These are phyloP conservation scores for Nerophis lumbriciformis DNA, from an alignment of 2,113 vertebrate species.

Conservation along the genomic window DNA sequence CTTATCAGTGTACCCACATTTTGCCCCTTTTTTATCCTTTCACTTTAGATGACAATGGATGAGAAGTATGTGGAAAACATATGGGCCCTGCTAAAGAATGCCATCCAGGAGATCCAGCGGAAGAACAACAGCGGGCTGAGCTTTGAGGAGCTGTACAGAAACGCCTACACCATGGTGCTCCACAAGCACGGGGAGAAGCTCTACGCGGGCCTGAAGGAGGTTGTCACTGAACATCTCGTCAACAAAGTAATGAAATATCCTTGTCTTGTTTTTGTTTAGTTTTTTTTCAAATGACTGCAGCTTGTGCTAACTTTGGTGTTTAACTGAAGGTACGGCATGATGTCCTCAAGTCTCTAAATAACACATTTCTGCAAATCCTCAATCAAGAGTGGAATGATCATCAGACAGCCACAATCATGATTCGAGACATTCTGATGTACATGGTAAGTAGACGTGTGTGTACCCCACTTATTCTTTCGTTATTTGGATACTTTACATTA, in stretches of 20 bases:
- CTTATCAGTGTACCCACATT: not conserved
- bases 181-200: conserved; percentile 95
- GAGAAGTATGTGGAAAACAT: conserved; percentile 98
- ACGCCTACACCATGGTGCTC: conserved; percentile 95
- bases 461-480: not conserved
- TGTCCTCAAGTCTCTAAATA: conserved; percentile 92
- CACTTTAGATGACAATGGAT: conserved; percentile 92
- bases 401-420: conserved; percentile 97
- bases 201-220: conserved; percentile 91
- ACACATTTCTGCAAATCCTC: conserved; percentile 94
- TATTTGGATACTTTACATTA: too few relatives aligned
- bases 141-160: conserved; percentile 94
- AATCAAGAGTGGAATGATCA: conserved; percentile 98
- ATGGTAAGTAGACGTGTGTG: conserved; percentile 76
- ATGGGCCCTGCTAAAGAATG: conserved; percentile 97
- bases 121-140: conserved; percentile 96
- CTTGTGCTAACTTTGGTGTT: conserved; percentile 4
- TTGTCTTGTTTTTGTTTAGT: not conserved
- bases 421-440: conserved; percentile 98
- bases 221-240: conserved; percentile 94
- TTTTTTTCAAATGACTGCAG: not conserved
- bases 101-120: conserved; percentile 97
- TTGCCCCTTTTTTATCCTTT: not conserved
- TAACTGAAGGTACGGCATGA: conserved; percentile 85
- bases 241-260: conserved; percentile 80